Base-by-base conservation (phyloP, 2,113 vertebrate genomes). In the Xenus cinereus region DNA sequence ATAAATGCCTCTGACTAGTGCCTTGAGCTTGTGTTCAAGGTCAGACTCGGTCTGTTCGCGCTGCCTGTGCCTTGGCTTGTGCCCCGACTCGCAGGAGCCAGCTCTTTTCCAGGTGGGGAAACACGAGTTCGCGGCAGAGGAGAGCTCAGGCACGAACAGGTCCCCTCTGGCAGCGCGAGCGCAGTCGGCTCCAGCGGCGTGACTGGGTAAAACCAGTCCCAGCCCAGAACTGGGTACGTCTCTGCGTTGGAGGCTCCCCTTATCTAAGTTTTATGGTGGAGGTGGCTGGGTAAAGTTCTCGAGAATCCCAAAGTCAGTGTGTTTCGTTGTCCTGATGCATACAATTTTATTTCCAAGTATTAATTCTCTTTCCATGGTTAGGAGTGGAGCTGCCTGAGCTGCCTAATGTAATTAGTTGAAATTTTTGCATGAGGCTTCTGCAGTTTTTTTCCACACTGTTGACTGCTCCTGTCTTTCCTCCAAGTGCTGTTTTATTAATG, bases 51-150 rank as follows among this genome's bases (percentile, higher is more conserved):
- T 54, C 73, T 46, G 43, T 28, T 95, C n/a, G 0, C 2, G 0
- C 63, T 46, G 80, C 84, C 56, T 33, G 4, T 56, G 86, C 72
- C 81, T 60, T 48, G 84, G 69, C 89, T 82, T 57, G 53, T 80
- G 35, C 1, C 4, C 45, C 1, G 6, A 14, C 85, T 56, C n/a
- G 48, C 27, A 14, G 35, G 41, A 71, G n/a, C 62, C 45, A 35
- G 87, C 89, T 50, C 86, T 26, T 26, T 76, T 68, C 74, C 95
- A 89, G 96, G 89, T 95, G 93, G 69, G 50, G 91, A 64, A 22
- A 18, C 64, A 11, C 2, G 35, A 66, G 43, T 6, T 7, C 1
- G 0, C 64, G 35, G 48, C 37, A 7, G 82, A 50, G 81, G 59
- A 62, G 16, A 66, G 56, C 94, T 87, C 35, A 27, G 87, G 64